Conservation (phyloP, 2,888 invertebrate species). For the Dascillus cervinus region DNA sequence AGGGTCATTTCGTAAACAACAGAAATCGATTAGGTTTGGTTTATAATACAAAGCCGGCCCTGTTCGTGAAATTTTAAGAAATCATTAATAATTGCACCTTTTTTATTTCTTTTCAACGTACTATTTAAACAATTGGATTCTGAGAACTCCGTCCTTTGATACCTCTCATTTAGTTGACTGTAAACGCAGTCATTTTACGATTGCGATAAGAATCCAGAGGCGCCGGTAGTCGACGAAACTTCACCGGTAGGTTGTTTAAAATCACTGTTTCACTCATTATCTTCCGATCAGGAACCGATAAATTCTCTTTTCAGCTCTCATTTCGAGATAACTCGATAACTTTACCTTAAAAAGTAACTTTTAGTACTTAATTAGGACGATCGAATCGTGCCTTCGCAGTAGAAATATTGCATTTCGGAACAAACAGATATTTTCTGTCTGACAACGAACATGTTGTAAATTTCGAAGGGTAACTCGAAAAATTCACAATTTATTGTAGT, state of each 20-base stretch:
- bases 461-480: too few species aligned
- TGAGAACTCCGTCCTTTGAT: conserved; percentile 16
- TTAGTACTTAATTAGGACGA: conserved; percentile 29
- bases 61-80: conserved; percentile 19
- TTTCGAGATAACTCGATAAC: conserved; percentile 15
- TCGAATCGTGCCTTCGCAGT: too few species aligned
- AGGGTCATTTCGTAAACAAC: conserved; percentile 27
- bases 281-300: conserved; percentile 26
- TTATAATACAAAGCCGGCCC: conserved; percentile 8
- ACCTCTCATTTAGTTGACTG: conserved; percentile 11
- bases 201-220: conserved; percentile 28
- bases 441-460: too few species aligned
- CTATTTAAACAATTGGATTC: conserved; percentile 22
- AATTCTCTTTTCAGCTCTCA: conserved; percentile 14
- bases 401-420: too few species aligned
- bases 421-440: too few species aligned
- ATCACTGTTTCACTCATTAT: conserved; percentile 29
- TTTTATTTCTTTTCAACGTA: conserved; percentile 10
- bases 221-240: conserved; percentile 23
- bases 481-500: too few species aligned
- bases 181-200: conserved; percentile 22
- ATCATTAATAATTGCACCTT: conserved; percentile 25
- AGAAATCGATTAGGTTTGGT: conserved; percentile 27
- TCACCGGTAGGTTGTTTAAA: conserved; percentile 29
- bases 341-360: conserved; percentile 14